A percentile compares a stretch with the other conserved stretches of the same genome.
Conservation (phyloP, 1,140 invertebrate species). For the Drosophila nebulosa region DNA sequence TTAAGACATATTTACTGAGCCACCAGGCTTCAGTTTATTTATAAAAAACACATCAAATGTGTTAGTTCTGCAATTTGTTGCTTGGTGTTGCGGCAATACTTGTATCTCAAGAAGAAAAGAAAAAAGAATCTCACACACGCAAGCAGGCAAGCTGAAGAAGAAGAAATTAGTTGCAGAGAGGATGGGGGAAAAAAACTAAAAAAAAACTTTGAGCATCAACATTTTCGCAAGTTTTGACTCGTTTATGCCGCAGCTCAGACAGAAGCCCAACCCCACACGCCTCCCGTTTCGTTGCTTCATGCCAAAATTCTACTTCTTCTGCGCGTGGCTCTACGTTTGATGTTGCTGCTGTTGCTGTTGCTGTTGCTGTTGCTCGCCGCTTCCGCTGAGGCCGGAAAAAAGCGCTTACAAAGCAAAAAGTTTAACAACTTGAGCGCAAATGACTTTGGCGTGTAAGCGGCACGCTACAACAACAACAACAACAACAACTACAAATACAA, state of each 20-base stretch:
- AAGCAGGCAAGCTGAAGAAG: constrained; percentile 34
- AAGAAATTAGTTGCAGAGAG: constrained; percentile 53
- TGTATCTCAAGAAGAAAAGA: constrained; percentile 8
- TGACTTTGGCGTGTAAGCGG: constrained; percentile 70
- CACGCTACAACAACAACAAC: constrained; percentile 63
- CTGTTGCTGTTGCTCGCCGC: constrained; percentile 21
- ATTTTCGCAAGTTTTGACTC: constrained; percentile 66
- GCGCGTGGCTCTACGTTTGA: background rate
- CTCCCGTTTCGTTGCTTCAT: background rate
- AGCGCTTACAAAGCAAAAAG: constrained; percentile 71
- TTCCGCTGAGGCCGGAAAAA: constrained; percentile 66
- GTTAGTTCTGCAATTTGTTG: constrained; percentile 40
- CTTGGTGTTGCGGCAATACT: constrained; percentile 8
- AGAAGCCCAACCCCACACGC: background rate
- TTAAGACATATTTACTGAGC: background rate
- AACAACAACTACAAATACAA: constrained; percentile 4
- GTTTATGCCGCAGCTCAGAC: constrained; percentile 42
- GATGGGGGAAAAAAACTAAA: background rate
- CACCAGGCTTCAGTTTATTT: background rate
- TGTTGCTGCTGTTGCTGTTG: background rate
- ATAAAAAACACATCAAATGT: background rate
- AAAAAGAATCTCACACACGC: background rate
- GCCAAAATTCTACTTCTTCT: background rate
- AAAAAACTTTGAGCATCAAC: constrained; percentile 63
- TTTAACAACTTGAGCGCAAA: constrained; percentile 71